phyloP scores from a whole-genome alignment of 2,797 vertebrate genomes.

The Nothura maculosa region DNA sequence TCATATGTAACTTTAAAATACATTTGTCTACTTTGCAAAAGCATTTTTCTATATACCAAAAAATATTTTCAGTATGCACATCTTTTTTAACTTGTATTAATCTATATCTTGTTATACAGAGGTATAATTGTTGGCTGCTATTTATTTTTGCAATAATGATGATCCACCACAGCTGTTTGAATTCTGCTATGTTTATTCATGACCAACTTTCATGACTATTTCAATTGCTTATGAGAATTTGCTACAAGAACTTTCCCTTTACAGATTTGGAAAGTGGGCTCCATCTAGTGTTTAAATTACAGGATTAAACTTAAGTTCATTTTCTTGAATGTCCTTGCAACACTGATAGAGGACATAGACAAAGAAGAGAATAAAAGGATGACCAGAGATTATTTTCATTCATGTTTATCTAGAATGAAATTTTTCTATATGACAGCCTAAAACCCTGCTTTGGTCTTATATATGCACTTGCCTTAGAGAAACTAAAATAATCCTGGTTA shows the following conservation, averaged over 20 bases:
- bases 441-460: background rate
- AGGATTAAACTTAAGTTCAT: background rate
- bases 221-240: background rate
- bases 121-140: background rate
- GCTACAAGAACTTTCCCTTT: slow-evolving; percentile 13
- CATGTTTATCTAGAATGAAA: background rate
- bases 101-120: background rate
- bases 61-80: background rate
- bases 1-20: background rate
- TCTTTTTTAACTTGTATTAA: background rate
- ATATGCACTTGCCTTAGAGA: background rate
- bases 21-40: background rate
- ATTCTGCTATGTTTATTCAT: slow-evolving; percentile 21
- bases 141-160: background rate
- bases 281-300: slow-evolving; percentile 80
- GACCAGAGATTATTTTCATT: background rate
- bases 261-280: slow-evolving; percentile 74
- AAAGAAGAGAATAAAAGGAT: background rate
- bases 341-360: slow-evolving; percentile 2
- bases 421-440: background rate
- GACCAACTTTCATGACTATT: background rate
- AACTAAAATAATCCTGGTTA: background rate
- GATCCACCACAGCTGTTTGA: slow-evolving; percentile 14
- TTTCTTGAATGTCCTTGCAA: slow-evolving; percentile 53
- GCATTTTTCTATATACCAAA: background rate